Conservation (phyloP, 2,888 invertebrate genomes). For the Timandra comae region DNA sequence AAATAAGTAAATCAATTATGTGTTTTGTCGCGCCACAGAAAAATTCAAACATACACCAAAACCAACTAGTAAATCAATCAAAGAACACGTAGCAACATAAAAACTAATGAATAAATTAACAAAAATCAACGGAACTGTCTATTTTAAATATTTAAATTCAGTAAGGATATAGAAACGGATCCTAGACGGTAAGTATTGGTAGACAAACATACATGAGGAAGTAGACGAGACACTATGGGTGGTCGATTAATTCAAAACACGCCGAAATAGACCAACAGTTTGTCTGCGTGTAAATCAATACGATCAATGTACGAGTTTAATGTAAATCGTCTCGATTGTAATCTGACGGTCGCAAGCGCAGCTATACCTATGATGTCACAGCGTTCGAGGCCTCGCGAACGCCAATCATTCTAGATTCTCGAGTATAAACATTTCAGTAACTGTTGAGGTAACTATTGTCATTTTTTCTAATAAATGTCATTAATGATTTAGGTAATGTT, state of each 20-base stretch:
- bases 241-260: conserved; percentile 56
- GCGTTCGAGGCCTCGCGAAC: conserved; percentile 36
- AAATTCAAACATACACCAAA: no score
- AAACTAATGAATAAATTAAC: no score
- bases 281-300: conserved; percentile 61
- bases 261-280: conserved; percentile 43
- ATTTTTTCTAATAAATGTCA: no score
- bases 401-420: conserved; percentile 29
- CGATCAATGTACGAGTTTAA: conserved; percentile 41
- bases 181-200: not conserved
- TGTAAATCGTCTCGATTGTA: conserved; percentile 67
- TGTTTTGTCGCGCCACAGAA: no score
- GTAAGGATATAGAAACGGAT: no score
- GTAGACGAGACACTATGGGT: conserved; percentile 31
- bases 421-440: conserved; percentile 28
- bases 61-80: no score
- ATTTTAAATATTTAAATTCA: not conserved
- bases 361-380: conserved; percentile 69
- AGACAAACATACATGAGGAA: conserved; percentile 7
- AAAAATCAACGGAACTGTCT: not conserved
- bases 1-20: no score
- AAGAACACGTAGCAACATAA: no score
- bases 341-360: conserved; percentile 43
- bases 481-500: no score
- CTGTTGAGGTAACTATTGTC: not conserved